phyloP scores from a whole-genome alignment of 2,888 invertebrate species.

The Apocheima hispidaria region DNA sequence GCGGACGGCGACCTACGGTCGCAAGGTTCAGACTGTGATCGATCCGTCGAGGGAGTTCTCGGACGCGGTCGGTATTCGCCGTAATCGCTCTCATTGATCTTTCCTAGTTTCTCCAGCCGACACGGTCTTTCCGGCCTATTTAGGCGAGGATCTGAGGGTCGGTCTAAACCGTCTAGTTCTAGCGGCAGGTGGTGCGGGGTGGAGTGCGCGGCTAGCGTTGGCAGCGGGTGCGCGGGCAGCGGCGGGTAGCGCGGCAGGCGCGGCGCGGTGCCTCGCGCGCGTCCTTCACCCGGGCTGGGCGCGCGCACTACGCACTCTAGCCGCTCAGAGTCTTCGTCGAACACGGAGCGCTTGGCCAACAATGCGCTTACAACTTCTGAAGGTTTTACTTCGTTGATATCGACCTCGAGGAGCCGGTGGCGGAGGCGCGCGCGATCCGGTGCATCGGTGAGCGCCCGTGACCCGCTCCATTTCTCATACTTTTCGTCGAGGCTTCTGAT shows the following conservation, averaged over 20 bases:
- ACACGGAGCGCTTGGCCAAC: slow-evolving; percentile 96
- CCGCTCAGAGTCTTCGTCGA: slow-evolving; percentile 97
- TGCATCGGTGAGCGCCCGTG: slow-evolving; percentile 86
- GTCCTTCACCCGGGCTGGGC: slow-evolving; percentile 85
- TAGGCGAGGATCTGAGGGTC: slow-evolving; percentile 55
- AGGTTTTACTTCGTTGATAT: slow-evolving; percentile 93
- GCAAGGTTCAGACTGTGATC: slow-evolving; percentile 50
- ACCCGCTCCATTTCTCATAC: slow-evolving; percentile 94
- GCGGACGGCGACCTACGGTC: slow-evolving; percentile 54
- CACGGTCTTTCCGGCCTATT: slow-evolving; percentile 56
- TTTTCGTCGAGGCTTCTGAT: slow-evolving; percentile 97
- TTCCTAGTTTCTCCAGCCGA: slow-evolving; percentile 54
- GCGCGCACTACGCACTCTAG: slow-evolving; percentile 95
- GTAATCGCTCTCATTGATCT: slow-evolving; percentile 61
- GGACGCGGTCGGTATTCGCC: slow-evolving; percentile 83
- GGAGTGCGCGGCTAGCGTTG: slow-evolving; percentile 40
- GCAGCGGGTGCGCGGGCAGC: slow-evolving; percentile 92
- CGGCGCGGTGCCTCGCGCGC: slow-evolving; percentile 70
- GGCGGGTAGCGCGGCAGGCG: slow-evolving; percentile 89
- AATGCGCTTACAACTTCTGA: slow-evolving; percentile 97
- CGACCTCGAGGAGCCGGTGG: slow-evolving; percentile 92
- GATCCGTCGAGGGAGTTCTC: slow-evolving; percentile 71
- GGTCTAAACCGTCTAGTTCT: slow-evolving; percentile 25
- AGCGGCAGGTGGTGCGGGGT: slow-evolving; percentile 86
- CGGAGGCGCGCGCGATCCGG: slow-evolving; percentile 87